phyloP scores from a whole-genome alignment of 2,113 vertebrate genomes.

The Sylvietta virens region DNA sequence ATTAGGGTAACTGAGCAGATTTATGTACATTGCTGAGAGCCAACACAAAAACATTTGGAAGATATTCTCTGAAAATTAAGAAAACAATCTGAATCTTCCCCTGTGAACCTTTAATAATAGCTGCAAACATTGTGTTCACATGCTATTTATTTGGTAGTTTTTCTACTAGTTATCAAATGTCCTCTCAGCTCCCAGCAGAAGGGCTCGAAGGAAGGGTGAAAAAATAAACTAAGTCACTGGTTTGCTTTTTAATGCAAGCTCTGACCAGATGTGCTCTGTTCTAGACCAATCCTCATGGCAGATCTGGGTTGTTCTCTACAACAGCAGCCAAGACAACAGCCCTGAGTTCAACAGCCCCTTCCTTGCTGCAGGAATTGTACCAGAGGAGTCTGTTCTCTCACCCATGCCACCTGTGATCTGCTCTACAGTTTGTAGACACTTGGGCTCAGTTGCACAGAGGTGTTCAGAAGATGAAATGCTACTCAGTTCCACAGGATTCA shows the following conservation, averaged over 20 bases:
- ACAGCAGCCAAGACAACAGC: not conserved
- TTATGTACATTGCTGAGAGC: not conserved
- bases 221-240: not conserved
- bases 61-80: not conserved
- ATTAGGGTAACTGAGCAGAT: not conserved
- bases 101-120: not conserved
- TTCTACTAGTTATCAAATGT: not conserved
- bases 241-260: not conserved
- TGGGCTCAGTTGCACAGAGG: not conserved
- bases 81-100: not conserved
- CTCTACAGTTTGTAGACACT: not conserved
- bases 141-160: not conserved
- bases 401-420: not conserved
- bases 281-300: not conserved
- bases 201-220: not conserved
- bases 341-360: not conserved
- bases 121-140: not conserved
- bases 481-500: not conserved
- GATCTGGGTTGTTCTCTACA: not conserved
- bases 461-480: not conserved
- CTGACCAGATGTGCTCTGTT: not conserved
- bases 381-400: not conserved
- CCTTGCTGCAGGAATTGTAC: not conserved
- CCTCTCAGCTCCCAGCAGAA: not conserved
- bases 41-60: conserved; percentile 21